Evolutionary conservation across 37 sponge, comb jelly and placozoan genomes (phyloP), one percentile per base, ranked within the genome.

Genomic region (Mnemiopsis leidyi): DNA sequence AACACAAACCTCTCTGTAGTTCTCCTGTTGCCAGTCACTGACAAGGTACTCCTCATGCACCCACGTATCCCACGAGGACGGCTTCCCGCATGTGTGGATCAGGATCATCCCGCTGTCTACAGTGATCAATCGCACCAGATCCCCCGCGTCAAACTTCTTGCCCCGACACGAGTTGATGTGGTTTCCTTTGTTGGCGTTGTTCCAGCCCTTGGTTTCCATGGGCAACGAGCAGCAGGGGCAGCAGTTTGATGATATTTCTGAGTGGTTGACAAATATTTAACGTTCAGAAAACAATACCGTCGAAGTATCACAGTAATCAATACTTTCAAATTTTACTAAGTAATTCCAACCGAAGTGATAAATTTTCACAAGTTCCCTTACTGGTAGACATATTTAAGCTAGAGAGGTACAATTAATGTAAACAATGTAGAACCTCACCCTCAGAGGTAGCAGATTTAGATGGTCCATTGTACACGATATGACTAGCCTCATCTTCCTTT

Each of bases 121-220:
- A 23, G 21, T 40, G 61, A 85, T 40, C 61, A 85, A 1, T 0
- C 90, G 40, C 23, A 85, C 90, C 40, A 85, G 90, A 26, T 85
- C 90, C 2, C 90, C 90, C 13, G 29, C 30, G 26, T 85, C 90
- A 21, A 85, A 85, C 61, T 85, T 85, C 90, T 85, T 85, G 0
- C 90, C 40, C 20, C 90, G 40, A 23, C 90, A 85, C 29, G 90
- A 85, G 90, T 85, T 85, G 39, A 85, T 85, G 61, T 85, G 90
- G 61, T 85, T 85, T 18, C 61, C 61, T 37, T 85, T 85, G 90
- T 85, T 85, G 90, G 90, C 90, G 35, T 85, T 85, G 61, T 40
- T 85, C 90, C 90, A 85, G n/a, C 90, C 90, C 24, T 85, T 85
- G 23, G 90, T n/a, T 3, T 85, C 90, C 90, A 85, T 38, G 24